Conservation (phyloP, 2,113 vertebrate species). For the Cyanoramphus novaezelandiae region DNA sequence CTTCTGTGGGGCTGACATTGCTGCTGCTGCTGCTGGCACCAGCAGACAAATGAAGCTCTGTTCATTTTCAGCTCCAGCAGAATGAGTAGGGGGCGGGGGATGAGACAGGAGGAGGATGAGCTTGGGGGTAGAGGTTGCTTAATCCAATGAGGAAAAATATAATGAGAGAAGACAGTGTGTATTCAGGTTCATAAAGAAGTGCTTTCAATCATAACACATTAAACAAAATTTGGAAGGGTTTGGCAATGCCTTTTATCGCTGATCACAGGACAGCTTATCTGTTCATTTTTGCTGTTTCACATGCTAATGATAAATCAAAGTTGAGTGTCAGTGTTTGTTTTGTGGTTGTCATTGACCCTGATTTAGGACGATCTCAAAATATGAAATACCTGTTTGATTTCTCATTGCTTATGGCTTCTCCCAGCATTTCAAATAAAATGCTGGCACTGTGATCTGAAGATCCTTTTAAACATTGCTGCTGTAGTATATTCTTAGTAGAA, state of each 20-base stretch:
- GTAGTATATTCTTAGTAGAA: not conserved
- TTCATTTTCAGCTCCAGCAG: conserved; percentile 20
- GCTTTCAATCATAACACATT: not conserved
- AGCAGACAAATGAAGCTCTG: not conserved
- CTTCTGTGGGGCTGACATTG: not conserved
- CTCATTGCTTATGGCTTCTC: not conserved
- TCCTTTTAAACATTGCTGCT: not conserved
- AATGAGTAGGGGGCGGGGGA: not conserved
- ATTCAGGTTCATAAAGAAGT: not conserved
- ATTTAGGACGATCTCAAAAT: not conserved
- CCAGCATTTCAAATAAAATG: not conserved
- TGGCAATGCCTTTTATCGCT: not conserved
- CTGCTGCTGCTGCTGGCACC: not conserved
- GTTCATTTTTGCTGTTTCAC: not conserved
- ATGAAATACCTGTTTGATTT: not conserved
- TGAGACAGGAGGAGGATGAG: not conserved
- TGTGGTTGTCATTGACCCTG: not conserved
- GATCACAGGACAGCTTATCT: not conserved
- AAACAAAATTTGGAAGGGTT: not conserved
- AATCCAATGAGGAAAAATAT: not conserved
- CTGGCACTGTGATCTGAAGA: not conserved
- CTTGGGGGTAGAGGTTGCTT: not conserved
- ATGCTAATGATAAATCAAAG: not conserved
- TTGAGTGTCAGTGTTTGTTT: not conserved
- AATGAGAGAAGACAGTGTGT: not conserved